Percentiles rank a stretch among this genome's conserved stretches.
These are phyloP conservation scores for Phylloscopus trochiloides DNA, from an alignment of 2,113 vertebrate genomes.

Conservation along the genomic window DNA sequence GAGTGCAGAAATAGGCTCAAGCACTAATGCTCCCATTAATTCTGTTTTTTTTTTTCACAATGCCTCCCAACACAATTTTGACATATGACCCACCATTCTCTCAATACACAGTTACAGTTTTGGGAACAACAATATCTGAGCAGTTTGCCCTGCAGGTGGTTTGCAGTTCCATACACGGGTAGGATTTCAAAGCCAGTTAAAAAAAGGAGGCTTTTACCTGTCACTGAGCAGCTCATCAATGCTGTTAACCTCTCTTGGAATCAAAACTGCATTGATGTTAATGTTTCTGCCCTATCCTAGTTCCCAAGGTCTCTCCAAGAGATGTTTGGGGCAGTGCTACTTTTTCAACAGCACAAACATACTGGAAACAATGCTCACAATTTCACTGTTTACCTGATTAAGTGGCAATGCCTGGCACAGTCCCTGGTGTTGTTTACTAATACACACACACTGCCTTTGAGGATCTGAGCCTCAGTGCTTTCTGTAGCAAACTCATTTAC, in stretches of 20 bases:
- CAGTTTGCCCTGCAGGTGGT: neutral
- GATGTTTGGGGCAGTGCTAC: neutral
- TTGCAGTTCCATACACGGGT: accelerated
- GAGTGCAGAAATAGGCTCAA: neutral
- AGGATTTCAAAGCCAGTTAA: neutral
- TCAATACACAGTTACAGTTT: neutral
- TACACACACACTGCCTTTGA: neutral
- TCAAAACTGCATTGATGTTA: neutral
- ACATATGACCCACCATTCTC: neutral
- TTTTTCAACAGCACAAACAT: neutral
- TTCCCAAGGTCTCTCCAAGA: neutral
- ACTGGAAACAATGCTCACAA: neutral
- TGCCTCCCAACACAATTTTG: neutral
- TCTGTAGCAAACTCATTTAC: neutral
- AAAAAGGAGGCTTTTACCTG: neutral
- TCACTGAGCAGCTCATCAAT: neutral
- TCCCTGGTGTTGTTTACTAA: neutral
- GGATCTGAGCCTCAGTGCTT: neutral
- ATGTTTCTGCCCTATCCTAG: neutral
- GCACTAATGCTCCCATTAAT: neutral
- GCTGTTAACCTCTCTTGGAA: neutral
- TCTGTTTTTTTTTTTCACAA: neutral
- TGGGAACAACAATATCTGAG: neutral
- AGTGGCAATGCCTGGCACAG: neutral
- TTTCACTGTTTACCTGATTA: neutral